phyloP scores from a whole-genome alignment of 2,888 invertebrate species.

The Alentia gelatinosa region DNA sequence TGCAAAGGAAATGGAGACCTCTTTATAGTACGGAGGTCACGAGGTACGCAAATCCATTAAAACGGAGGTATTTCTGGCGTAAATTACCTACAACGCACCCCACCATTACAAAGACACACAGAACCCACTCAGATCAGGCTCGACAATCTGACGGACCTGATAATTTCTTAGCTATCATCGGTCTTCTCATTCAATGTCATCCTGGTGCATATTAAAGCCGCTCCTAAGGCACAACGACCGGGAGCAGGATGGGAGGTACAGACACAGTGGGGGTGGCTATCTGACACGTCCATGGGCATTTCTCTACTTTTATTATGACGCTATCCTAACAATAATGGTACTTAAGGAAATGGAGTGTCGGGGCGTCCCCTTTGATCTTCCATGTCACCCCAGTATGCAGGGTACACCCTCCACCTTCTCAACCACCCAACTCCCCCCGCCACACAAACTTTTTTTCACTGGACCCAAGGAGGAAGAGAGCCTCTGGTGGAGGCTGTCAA shows the following conservation, averaged over 20 bases:
- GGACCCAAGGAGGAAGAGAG: not conserved
- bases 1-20: too few relatives aligned
- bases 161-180: not conserved
- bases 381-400: not conserved
- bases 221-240: too few relatives aligned
- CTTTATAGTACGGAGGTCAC: too few relatives aligned
- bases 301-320: constrained; percentile 22
- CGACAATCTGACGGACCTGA: too few relatives aligned
- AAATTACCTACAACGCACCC: too few relatives aligned
- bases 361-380: not conserved
- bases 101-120: too few relatives aligned
- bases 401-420: not conserved
- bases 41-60: too few relatives aligned
- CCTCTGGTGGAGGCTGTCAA: not conserved
- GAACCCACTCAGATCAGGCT: too few relatives aligned
- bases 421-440: not conserved
- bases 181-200: not conserved
- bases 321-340: constrained; percentile 4
- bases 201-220: not conserved
- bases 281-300: not conserved
- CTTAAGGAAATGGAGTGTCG: not conserved
- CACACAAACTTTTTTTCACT: not conserved
- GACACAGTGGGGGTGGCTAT: not conserved
- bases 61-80: too few relatives aligned
- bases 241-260: not conserved